These are phyloP conservation scores for Clunio marinus DNA, from an alignment of 2,888 invertebrate genomes.

Conservation along the genomic window DNA sequence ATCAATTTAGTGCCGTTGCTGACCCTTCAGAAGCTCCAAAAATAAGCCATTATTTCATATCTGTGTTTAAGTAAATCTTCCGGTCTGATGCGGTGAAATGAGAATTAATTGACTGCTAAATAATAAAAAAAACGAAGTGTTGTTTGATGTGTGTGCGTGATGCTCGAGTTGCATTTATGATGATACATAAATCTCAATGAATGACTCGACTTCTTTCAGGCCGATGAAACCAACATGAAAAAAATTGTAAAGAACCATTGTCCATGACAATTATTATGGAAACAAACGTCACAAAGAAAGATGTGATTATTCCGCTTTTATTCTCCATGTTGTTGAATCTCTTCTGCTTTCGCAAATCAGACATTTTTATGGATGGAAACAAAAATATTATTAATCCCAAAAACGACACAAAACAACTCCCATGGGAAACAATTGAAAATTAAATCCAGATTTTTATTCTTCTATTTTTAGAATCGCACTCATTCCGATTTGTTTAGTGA, in stretches of 20 bases:
- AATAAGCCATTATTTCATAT: slow-evolving; percentile 14
- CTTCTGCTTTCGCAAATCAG: slow-evolving; percentile 28
- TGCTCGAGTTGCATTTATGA: neutral
- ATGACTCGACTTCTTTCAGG: neutral
- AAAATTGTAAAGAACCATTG: slow-evolving; percentile 22
- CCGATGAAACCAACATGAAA: neutral
- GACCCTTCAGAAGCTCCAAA: slow-evolving; percentile 20
- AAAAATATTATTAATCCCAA: slow-evolving; percentile 5
- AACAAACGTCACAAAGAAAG: slow-evolving; percentile 14
- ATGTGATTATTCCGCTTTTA: slow-evolving; percentile 11
- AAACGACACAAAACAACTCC: slow-evolving; percentile 20
- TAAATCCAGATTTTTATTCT: slow-evolving; percentile 5
- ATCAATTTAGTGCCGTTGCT: neutral
- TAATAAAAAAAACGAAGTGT: neutral
- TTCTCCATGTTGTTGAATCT: neutral
- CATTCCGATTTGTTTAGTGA: slow-evolving; percentile 47
- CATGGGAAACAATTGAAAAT: slow-evolving; percentile 15
- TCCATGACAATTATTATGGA: slow-evolving; percentile 22
- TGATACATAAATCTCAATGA: slow-evolving; percentile 30
- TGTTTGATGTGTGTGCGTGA: neutral
- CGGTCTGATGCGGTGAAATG: slow-evolving; percentile 39
- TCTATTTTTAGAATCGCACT: slow-evolving; percentile 60
- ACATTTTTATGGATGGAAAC: slow-evolving; percentile 30
- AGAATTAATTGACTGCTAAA: slow-evolving; percentile 36
- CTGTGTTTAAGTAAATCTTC: slow-evolving; percentile 37